phyloP scores from a whole-genome alignment of 2,113 vertebrate genomes.

The Chunga burmeisteri region DNA sequence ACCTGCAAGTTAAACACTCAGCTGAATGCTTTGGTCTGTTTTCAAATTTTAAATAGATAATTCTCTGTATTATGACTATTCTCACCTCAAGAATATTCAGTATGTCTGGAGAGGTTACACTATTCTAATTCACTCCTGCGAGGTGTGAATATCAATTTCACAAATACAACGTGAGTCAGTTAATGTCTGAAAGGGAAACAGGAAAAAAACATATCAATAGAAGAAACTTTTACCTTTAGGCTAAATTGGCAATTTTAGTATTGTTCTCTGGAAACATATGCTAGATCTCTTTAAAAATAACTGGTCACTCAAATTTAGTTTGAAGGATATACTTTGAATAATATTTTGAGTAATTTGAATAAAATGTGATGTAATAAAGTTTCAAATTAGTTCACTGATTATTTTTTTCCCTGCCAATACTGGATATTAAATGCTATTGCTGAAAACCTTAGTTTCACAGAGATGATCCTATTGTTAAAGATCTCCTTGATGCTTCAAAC shows the following conservation, averaged over 20 bases:
- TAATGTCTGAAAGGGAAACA: background rate
- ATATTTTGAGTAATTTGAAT: background rate
- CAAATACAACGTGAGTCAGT: background rate
- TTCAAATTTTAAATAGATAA: background rate
- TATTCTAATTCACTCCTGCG: slow-evolving; percentile 21
- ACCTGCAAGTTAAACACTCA: background rate
- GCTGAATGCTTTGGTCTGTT: background rate
- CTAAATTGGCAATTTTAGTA: background rate
- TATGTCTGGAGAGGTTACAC: background rate
- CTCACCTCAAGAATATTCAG: background rate
- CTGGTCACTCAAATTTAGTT: background rate
- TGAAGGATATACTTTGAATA: background rate
- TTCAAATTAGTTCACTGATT: background rate
- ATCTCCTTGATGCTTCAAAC: background rate
- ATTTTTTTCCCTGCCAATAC: background rate
- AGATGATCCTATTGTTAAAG: background rate
- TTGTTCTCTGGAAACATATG: background rate
- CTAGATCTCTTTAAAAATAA: background rate
- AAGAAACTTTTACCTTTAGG: background rate
- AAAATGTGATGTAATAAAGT: background rate
- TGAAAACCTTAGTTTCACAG: background rate
- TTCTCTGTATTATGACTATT: background rate
- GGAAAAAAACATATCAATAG: background rate
- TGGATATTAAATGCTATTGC: background rate
- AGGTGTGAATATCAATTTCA: slow-evolving; percentile 43